phyloP scores from a whole-genome alignment of 2,797 vertebrate species.

The Echiichthys vipera region DNA sequence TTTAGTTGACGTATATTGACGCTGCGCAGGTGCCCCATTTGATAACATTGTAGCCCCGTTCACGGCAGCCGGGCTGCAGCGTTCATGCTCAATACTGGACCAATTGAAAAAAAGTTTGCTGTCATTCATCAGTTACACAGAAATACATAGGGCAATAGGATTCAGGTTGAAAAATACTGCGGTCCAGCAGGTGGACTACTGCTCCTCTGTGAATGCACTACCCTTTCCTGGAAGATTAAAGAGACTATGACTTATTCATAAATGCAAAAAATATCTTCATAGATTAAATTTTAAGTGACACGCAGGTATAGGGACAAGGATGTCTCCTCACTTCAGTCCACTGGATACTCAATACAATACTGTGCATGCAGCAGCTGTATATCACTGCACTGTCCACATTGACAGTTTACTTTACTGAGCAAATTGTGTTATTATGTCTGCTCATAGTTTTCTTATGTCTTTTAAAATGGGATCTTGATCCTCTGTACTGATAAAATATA shows the following conservation, averaged over 20 bases:
- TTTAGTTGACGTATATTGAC: no score
- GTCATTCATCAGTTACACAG: no score
- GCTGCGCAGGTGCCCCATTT: no score
- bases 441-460: not conserved
- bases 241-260: constrained; percentile 76
- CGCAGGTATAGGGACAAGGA: constrained; percentile 36
- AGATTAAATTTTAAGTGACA: constrained; percentile 63
- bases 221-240: constrained; percentile 59
- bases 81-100: no score
- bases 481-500: not conserved
- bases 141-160: no score
- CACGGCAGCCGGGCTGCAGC: no score
- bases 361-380: constrained; percentile 1
- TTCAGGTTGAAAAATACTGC: no score
- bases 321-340: constrained; percentile 14
- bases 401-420: not conserved
- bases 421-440: not conserved
- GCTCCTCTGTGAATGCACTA: constrained; percentile 20
- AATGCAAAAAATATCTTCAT: constrained; percentile 69
- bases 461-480: not conserved
- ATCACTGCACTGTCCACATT: not conserved
- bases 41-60: no score
- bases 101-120: no score
- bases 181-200: constrained; percentile 25
- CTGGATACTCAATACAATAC: not conserved